phyloP scores from a whole-genome alignment of 2,113 vertebrate species.

The Dasypus novemcinctus region DNA sequence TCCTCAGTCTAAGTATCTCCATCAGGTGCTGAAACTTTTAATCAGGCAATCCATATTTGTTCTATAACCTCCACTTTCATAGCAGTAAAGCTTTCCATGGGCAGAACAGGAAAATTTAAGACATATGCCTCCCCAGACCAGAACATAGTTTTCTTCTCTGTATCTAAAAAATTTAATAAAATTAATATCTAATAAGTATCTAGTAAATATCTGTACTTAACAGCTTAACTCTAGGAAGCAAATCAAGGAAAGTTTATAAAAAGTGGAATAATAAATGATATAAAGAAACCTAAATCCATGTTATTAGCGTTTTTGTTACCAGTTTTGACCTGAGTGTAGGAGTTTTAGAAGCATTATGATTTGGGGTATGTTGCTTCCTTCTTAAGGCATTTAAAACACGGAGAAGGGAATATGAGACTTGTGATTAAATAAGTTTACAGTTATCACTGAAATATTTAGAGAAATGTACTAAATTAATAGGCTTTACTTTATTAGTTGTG shows the following conservation, averaged over 20 bases:
- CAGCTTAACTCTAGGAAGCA: background rate
- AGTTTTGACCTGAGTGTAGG: background rate
- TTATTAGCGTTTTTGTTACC: background rate
- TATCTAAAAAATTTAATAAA: background rate
- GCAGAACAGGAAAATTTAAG: background rate
- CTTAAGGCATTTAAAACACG: background rate
- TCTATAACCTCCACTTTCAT: background rate
- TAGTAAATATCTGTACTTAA: background rate
- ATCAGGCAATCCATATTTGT: background rate
- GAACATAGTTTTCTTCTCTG: background rate
- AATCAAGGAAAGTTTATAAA: background rate
- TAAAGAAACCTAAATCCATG: background rate
- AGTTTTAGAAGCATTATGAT: background rate
- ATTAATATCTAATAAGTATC: background rate
- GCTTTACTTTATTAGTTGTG: background rate
- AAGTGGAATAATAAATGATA: background rate
- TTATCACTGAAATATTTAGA: background rate
- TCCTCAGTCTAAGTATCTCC: conserved; percentile 17
- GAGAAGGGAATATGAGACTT: background rate
- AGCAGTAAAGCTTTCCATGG: background rate
- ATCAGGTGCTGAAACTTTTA: background rate
- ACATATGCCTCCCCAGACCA: background rate
- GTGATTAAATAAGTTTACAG: background rate
- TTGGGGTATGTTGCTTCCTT: background rate
- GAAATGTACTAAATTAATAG: background rate